These are phyloP conservation scores for fruit fly (Drosophila melanogaster) DNA, from an alignment of 1,140 invertebrate genomes.

Conservation along the genomic window Release_6_plus_ISO1_MT NT_033777.3:23600501-23601000, in stretches of 20 bases:
- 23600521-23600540: constrained; percentile 62
- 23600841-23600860: constrained; percentile 56
- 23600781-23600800: constrained; percentile 38
- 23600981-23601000: neutral
- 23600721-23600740: constrained; percentile 21
- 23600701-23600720: constrained; percentile 57
- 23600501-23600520: constrained; percentile 57
- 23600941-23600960: constrained; percentile 18
- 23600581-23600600: constrained; percentile 65
- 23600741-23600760: constrained; percentile 56
- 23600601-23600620: constrained; percentile 59
- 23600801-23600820: constrained; percentile 60
- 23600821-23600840: constrained; percentile 26
- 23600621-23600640: constrained; percentile 41
- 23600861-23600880: constrained; percentile 58
- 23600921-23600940: constrained; percentile 24
- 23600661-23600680: constrained; percentile 63
- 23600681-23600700: constrained; percentile 75
- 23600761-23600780: constrained; percentile 63
- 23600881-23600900: constrained; percentile 41
- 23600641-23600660: constrained; percentile 63
- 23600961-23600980: constrained; percentile 4
- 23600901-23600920: constrained; percentile 38
- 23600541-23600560: constrained; percentile 60
- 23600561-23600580: constrained; percentile 56